Base-by-base conservation (phyloP, 1,140 invertebrate genomes). In the Laodelphax striatellus region DNA sequence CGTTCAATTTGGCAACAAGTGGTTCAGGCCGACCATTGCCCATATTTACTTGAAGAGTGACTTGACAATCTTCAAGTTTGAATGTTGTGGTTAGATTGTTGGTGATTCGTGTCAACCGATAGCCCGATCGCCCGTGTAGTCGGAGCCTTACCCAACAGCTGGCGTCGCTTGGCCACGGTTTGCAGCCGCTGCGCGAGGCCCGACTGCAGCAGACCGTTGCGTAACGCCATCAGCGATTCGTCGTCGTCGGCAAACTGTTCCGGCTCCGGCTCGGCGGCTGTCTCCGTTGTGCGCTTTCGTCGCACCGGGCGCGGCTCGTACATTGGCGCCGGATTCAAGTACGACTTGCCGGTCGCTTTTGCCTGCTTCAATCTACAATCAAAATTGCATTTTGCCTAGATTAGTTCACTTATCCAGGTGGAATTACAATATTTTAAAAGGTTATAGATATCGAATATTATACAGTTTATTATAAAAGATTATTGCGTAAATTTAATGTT, bases 241-340 rank as follows among this genome's bases (percentile, higher is more conserved):
- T 68, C 24, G 68, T 70, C 0, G 76, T 70, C 16, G 75, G 57
- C n/a, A 31, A 43, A n/a, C 16, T 64, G n/a, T n/a, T n/a, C n/a
- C 19, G 24, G 24, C 24, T 6, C 2, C 24, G 24, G n/a, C n/a
- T 28, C 24, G 6, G 24, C 42, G 22, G n/a, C 17, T 53, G 52
- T 24, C 38, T 8, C 17, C n/a, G 41, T 13, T 57, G 52, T 79
- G 75, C n/a, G 76, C 74, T 14, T 24, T 67, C 34, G 74, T 13
- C 21, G 16, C 74, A 14, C 74, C 76, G 4, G 71, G 72, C 4
- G 1, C 53, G 77, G 73, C 9, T 78, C 72, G 11, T 77, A 80
- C 80, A 86, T 85, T 9, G 85, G 83, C 62, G 80, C 75, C 17
- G 84, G 84, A 24, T 78, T 80, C 63, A 86, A 78, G 67, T 85